Base-by-base conservation (phyloP, 2,797 vertebrate species). In the Pristis pectinata region DNA sequence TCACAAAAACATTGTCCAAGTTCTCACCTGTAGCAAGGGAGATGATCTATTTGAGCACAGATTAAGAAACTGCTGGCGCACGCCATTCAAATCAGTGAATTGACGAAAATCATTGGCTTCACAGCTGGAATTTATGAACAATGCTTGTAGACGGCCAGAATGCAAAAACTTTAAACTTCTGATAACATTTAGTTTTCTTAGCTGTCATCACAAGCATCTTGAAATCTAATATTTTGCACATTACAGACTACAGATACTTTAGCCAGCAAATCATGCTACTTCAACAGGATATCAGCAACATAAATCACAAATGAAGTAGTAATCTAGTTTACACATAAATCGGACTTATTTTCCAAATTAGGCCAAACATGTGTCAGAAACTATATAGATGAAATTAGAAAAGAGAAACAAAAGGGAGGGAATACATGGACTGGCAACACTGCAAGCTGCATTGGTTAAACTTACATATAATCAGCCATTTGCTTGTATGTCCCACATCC, bases 251-350 rank as follows among this genome's bases (percentile, higher is more conserved):
- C 37, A 94, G 30, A n/a, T 30, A 94, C 72, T 94, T 34, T 76
- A 67, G 92, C 49, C 30, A 94, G 92, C 44, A 94, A 94, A 94
- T 76, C 70, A 94, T 94, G 92, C 72, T 94, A 76, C 92, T 94
- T 94, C 92, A 76, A 70, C 49, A 53, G 72, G 15, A 56, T 94
- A 74, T 94, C 92, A 94, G 92, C 92, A 74, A 94, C 92, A 94
- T 76, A 74, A 74, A 72, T 53, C 27, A 44, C 30, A 74, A 74
- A 74, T 53, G 49, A 93, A 53, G 13, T 74, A 56, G 41, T 44
- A 94, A n/a, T 44, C 67, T 34, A 70, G 76, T 94, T 44, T 67
- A 94, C 27, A 76, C 13, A 76, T 15, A 94, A 74, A 44, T 94
- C 53, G 30, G 44, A 30, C 64, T 67, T 91, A 61, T 22, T 91